Percentiles rank a stretch among this genome's conserved stretches.
Evolutionary conservation across 2,113 vertebrate genomes (phyloP).

Genomic region (Candoia aspera): DNA sequence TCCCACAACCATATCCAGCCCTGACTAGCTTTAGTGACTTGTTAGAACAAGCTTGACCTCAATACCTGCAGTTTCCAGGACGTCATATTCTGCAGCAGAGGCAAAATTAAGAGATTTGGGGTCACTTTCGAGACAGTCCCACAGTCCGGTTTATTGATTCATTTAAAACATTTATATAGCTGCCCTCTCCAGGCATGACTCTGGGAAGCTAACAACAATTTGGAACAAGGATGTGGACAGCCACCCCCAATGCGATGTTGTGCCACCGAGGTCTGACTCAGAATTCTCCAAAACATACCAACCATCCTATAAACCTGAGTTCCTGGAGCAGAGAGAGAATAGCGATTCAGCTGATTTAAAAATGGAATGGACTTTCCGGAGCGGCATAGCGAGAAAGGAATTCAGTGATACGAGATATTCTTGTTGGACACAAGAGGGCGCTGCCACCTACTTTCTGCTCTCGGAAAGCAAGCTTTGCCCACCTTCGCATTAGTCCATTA

Average conservation of each 20-base stretch:
- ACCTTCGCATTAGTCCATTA: background rate
- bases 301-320: background rate
- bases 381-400: background rate
- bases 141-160: too few species aligned
- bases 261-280: background rate
- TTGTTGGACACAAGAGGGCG: conserved; percentile 7
- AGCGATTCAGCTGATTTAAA: background rate
- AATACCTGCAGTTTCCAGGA: too few species aligned
- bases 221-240: background rate
- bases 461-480: background rate
- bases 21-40: too few species aligned
- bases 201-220: too few species aligned
- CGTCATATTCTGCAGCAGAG: too few species aligned
- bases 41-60: too few species aligned
- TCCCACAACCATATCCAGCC: background rate
- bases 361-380: background rate
- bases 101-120: too few species aligned
- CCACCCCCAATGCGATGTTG: background rate
- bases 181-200: too few species aligned
- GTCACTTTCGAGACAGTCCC: too few species aligned
- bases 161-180: too few species aligned
- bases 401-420: background rate
- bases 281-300: background rate
- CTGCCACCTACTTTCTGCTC: background rate
- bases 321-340: background rate